phyloP scores from a whole-genome alignment of 2,113 vertebrate species.

The Pachycephala philippinensis region DNA sequence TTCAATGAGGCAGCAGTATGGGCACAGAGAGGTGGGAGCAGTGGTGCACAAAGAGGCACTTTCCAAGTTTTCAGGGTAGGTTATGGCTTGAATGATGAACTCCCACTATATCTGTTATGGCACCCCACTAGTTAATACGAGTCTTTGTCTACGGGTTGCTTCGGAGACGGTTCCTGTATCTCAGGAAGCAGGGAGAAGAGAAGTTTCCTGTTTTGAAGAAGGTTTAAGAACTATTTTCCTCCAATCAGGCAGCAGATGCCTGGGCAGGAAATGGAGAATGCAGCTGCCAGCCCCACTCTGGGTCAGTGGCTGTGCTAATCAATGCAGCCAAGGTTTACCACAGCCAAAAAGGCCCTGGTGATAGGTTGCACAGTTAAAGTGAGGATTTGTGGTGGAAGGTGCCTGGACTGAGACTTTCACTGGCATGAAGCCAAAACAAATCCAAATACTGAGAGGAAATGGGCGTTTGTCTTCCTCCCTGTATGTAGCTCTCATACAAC shows the following conservation, averaged over 20 bases:
- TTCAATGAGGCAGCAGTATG: neutral
- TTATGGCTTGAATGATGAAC: neutral
- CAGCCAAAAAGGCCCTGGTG: neutral
- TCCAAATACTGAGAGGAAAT: constrained; percentile 53
- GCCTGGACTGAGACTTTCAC: constrained; percentile 7
- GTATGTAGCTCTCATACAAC: neutral
- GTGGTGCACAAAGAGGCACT: neutral
- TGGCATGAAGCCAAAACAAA: constrained; percentile 36
- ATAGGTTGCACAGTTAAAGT: neutral
- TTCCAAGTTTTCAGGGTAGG: neutral
- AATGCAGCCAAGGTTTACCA: neutral
- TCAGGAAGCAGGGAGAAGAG: constrained; percentile 93
- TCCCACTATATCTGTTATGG: neutral
- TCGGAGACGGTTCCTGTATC: constrained; percentile 91
- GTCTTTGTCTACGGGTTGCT: constrained; percentile 88
- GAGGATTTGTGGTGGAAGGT: constrained; percentile 32
- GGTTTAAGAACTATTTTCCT: constrained; percentile 86
- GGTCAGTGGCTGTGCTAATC: neutral
- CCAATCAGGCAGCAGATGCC: constrained; percentile 85
- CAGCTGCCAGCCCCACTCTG: constrained; percentile 66
- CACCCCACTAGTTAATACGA: constrained; percentile 80
- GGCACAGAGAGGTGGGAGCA: neutral
- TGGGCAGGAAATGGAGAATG: constrained; percentile 82
- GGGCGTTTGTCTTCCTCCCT: constrained; percentile 57
- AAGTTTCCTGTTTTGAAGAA: constrained; percentile 99